A percentile compares a stretch with the other conserved stretches of the same genome.
Conservation (phyloP, 1,140 invertebrate species). For the Orussus abietinus region DNA sequence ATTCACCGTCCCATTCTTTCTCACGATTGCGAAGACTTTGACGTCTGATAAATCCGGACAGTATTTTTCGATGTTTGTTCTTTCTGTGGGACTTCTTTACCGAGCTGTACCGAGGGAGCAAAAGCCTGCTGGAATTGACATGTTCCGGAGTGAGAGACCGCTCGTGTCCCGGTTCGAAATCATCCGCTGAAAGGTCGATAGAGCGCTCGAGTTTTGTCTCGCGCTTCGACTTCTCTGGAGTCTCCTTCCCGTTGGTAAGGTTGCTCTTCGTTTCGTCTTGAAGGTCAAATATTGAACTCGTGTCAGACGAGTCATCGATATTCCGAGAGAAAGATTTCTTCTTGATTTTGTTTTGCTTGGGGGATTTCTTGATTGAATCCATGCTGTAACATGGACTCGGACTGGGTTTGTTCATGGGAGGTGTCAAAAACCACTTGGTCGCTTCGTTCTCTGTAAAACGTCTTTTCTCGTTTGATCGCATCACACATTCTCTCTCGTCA, state of each 20-base stretch:
- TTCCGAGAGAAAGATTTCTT: slow-evolving; percentile 20
- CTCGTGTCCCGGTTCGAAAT: too few relatives aligned
- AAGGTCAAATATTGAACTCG: slow-evolving; percentile 25
- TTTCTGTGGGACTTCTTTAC: slow-evolving; percentile 46
- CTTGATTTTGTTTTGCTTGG: slow-evolving; percentile 21
- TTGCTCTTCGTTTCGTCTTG: slow-evolving; percentile 7
- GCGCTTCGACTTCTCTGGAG: slow-evolving; percentile 1
- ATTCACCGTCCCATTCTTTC: too few relatives aligned
- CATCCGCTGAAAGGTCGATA: too few relatives aligned
- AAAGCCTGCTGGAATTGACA: slow-evolving; percentile 39
- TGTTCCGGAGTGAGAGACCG: slow-evolving; percentile 37
- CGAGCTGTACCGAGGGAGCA: slow-evolving; percentile 37
- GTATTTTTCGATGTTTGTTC: slow-evolving; percentile 37
- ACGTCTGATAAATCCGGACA: slow-evolving; percentile 26
- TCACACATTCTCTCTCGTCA: slow-evolving; percentile 2
- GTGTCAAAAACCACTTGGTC: too few relatives aligned
- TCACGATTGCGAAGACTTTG: slow-evolving; percentile 22
- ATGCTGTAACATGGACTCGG: slow-evolving; percentile 9
- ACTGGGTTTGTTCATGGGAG: slow-evolving; percentile 6
- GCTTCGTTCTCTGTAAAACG: too few relatives aligned
- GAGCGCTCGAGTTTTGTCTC: too few relatives aligned
- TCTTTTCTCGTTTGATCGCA: slow-evolving; percentile 10
- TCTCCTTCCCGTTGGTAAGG: not conserved
- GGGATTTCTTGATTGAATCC: slow-evolving; percentile 21
- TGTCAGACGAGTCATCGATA: slow-evolving; percentile 23